Evolutionary conservation across 1,140 invertebrate species (phyloP), one percentile per base, ranked within the genome.

Genomic region (Trypoxylus dichotomus): DNA sequence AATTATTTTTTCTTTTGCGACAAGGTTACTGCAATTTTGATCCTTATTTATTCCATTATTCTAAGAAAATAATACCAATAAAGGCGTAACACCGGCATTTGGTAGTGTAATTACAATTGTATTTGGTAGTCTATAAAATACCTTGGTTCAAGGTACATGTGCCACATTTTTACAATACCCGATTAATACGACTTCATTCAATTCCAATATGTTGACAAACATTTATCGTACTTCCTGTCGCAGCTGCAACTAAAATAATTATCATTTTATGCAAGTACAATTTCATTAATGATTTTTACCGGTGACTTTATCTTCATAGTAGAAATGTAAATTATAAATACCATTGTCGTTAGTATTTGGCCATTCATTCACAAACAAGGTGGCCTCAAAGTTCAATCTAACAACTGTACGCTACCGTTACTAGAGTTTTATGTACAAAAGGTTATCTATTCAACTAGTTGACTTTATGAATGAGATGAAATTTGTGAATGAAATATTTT

Each of bases 401-500:
- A 15, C 24, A 68, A 68, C 1, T 68, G 13, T 68, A 6, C 11
- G 10, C 24, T 68, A 68, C 60, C 11, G 32, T 37, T 37, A 37
- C 32, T 8, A 7, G 32, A 0, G 24, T 25, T 25, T 6, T 68
- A 68, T n/a, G n/a, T 68, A 10, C 27, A 8, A 29, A 27, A 29
- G 11, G 19, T 68, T 68, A 68, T 68, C 60, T 63, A 21, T 5
- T 24, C 10, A 63, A 63, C 60, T 29, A 68, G 6, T 25, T 27
- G 60, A 68, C 8, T 68, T 68, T 29, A 68, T 68, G 60, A 68
- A 68, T 68, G 60, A 68, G 27, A 68, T 25, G 21, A 68, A 68
- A 27, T 68, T 68, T 27, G 13, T 68, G 60, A 68, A 68, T 68
- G 60, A 27, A 68, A 68, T 68, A 68, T 68, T 68, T 68, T 25